phyloP scores from a whole-genome alignment of 2,113 vertebrate genomes.

The Crotophaga sulcirostris region DNA sequence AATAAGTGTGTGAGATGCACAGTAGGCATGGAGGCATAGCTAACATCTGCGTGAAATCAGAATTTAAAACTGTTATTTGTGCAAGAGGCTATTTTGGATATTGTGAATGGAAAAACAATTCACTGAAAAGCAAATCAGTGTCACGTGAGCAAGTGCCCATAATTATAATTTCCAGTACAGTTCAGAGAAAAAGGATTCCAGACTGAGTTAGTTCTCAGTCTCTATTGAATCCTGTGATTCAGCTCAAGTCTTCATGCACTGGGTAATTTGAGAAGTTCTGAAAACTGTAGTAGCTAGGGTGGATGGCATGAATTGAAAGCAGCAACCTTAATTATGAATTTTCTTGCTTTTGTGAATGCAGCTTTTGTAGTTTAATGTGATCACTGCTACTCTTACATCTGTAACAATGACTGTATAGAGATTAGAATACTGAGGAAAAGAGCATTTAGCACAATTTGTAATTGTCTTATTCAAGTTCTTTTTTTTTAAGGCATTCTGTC shows the following conservation, averaged over 20 bases:
- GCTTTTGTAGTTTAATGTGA: background rate
- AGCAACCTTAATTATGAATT: background rate
- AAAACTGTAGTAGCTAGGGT: background rate
- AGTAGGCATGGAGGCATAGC: background rate
- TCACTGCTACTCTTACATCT: background rate
- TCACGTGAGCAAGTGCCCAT: background rate
- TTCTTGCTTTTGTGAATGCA: background rate
- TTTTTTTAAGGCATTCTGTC: background rate
- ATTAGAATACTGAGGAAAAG: background rate
- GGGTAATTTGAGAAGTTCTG: background rate
- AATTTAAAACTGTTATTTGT: background rate
- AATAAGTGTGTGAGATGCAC: background rate
- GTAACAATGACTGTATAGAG: background rate
- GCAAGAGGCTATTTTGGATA: background rate
- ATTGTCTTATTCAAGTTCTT: constrained; percentile 7
- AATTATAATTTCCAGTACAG: background rate
- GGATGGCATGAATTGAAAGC: background rate
- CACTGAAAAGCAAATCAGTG: background rate
- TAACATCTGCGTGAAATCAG: background rate
- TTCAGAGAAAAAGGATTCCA: background rate
- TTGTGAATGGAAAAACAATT: background rate
- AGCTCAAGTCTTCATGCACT: background rate
- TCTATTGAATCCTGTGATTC: background rate
- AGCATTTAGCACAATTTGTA: background rate
- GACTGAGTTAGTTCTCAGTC: background rate